These are phyloP conservation scores for Drosophila melanogaster DNA, from an alignment of 1,140 invertebrate genomes.

Conservation along the genomic window Release_6_plus_ISO1_MT NT_033777.3:12091001-12091500, in stretches of 20 bases:
- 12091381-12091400: slow-evolving; percentile 16
- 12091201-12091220: neutral
- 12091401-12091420: slow-evolving; percentile 49
- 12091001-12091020: too few relatives aligned
- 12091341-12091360: slow-evolving; percentile 49
- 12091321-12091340: slow-evolving; percentile 71
- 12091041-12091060: too few relatives aligned
- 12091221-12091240: neutral
- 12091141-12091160: neutral
- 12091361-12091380: slow-evolving; percentile 16
- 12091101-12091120: neutral
- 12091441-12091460: slow-evolving; percentile 10
- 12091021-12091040: too few relatives aligned
- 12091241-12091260: slow-evolving; percentile 17
- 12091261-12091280: slow-evolving; percentile 34
- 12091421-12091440: slow-evolving; percentile 19
- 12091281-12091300: slow-evolving; percentile 75
- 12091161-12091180: neutral
- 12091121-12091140: neutral
- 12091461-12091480: slow-evolving; percentile 66
- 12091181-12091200: neutral
- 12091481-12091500: slow-evolving; percentile 73
- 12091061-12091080: too few relatives aligned
- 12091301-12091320: slow-evolving; percentile 75
- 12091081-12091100: neutral